Conservation (phyloP, 2,888 invertebrate genomes). For the Epinotia nisella region DNA sequence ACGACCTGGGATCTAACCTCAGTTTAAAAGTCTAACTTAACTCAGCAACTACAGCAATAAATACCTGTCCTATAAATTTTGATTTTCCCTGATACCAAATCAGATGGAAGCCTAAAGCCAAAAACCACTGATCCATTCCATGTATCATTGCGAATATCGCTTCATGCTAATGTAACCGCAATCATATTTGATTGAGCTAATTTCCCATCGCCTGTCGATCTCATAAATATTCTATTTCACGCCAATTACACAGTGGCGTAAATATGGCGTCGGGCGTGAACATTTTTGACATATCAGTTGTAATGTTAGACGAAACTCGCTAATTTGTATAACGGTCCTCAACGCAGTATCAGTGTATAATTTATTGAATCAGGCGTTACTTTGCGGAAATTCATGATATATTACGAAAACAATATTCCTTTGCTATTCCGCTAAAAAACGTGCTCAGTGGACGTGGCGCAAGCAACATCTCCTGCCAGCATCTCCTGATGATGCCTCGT, state of each 20-base stretch:
- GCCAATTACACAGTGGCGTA: slow-evolving; percentile 22
- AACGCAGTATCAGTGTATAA: too few relatives aligned
- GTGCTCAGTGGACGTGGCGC: too few relatives aligned
- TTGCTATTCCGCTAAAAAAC: too few relatives aligned
- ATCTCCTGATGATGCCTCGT: too few relatives aligned
- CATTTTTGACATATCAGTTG: neutral
- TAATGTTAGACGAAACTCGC: neutral
- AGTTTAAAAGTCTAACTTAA: too few relatives aligned
- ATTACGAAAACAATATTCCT: too few relatives aligned
- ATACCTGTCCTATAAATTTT: neutral
- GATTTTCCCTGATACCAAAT: neutral
- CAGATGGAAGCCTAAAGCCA: neutral
- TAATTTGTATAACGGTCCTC: too few relatives aligned
- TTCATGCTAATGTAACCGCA: slow-evolving; percentile 4
- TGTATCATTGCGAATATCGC: slow-evolving; percentile 1
- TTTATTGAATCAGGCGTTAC: too few relatives aligned
- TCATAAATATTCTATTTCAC: slow-evolving; percentile 32
- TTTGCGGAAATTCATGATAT: too few relatives aligned
- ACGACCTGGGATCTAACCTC: too few relatives aligned
- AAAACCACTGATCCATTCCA: slow-evolving; percentile 4
- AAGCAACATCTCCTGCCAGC: too few relatives aligned
- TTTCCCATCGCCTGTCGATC: slow-evolving; percentile 17
- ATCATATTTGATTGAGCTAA: slow-evolving; percentile 23
- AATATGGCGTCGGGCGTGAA: slow-evolving; percentile 15
- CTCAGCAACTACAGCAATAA: too few relatives aligned